Percentiles rank a stretch among this genome's conserved stretches.
These are phyloP conservation scores for Pygoscelis adeliae DNA, from an alignment of 2,113 vertebrate species.

Conservation along the genomic window DNA sequence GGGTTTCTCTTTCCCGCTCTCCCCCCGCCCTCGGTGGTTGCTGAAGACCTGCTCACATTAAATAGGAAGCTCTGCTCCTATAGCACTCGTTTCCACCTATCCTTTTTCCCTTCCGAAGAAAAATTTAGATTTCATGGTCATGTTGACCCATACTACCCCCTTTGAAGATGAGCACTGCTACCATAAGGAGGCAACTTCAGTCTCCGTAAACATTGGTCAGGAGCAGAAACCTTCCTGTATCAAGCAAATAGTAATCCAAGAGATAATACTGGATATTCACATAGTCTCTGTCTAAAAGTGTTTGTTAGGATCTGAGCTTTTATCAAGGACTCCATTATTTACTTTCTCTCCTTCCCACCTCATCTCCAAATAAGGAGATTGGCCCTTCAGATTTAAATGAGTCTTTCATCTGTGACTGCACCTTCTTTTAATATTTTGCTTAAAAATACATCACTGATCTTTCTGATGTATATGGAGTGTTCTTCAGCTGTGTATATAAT, in stretches of 20 bases:
- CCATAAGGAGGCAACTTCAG: background rate
- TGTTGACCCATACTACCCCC: background rate
- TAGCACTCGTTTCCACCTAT: background rate
- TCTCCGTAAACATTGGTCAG: background rate
- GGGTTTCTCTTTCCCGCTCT: background rate
- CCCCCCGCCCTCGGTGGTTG: fast-evolving
- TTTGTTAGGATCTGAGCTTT: background rate
- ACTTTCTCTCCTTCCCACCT: background rate
- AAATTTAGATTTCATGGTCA: background rate
- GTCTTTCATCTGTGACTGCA: background rate
- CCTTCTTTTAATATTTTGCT: background rate
- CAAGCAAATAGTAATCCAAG: background rate
- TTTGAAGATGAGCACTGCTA: background rate
- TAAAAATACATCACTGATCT: background rate
- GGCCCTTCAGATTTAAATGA: background rate
- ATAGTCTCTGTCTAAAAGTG: background rate
- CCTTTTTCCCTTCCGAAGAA: background rate
- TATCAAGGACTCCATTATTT: background rate
- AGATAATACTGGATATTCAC: background rate
- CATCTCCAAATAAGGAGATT: background rate
- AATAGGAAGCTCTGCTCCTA: background rate
- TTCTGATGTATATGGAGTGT: background rate
- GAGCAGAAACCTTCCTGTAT: background rate
- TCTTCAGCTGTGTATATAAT: background rate
- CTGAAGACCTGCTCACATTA: background rate